These are phyloP conservation scores for Diplodus puntazzo DNA, from an alignment of 2,797 vertebrate genomes.

Conservation along the genomic window DNA sequence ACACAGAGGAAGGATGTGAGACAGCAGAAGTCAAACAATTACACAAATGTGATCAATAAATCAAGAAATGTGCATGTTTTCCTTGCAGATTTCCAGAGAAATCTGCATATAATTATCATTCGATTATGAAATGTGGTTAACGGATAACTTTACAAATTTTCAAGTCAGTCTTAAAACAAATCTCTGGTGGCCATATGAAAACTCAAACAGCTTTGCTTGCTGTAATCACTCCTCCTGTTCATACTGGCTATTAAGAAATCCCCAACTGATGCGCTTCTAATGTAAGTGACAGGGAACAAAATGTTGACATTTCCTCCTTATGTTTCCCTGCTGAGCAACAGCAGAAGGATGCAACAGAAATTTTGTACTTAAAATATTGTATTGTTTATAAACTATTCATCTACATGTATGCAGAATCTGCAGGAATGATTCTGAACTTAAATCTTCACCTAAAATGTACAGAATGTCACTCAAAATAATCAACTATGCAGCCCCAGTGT, in stretches of 20 bases:
- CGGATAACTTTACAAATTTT: not conserved
- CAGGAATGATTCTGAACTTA: too few relatives aligned
- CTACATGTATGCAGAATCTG: too few relatives aligned
- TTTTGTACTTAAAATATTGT: not conserved
- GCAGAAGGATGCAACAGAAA: not conserved
- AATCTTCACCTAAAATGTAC: not conserved
- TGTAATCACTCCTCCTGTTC: not conserved
- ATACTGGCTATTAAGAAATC: not conserved
- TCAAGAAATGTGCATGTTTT: not conserved
- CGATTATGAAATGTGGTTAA: not conserved
- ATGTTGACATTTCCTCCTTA: not conserved
- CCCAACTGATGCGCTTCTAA: not conserved
- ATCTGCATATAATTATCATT: not conserved
- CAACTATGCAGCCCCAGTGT: not conserved
- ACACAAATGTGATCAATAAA: constrained; percentile 13
- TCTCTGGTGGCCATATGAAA: not conserved
- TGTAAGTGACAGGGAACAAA: not conserved
- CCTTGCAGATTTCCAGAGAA: not conserved
- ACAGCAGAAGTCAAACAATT: not conserved
- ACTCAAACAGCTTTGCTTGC: not conserved
- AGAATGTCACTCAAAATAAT: constrained; percentile 11
- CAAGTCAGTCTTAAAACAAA: not conserved
- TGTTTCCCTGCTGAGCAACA: not conserved
- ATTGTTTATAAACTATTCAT: too few relatives aligned
- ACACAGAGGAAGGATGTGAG: constrained; percentile 61